Evolutionary conservation across 2,888 invertebrate genomes (phyloP).

Genomic region (Tiliacea aurago): DNA sequence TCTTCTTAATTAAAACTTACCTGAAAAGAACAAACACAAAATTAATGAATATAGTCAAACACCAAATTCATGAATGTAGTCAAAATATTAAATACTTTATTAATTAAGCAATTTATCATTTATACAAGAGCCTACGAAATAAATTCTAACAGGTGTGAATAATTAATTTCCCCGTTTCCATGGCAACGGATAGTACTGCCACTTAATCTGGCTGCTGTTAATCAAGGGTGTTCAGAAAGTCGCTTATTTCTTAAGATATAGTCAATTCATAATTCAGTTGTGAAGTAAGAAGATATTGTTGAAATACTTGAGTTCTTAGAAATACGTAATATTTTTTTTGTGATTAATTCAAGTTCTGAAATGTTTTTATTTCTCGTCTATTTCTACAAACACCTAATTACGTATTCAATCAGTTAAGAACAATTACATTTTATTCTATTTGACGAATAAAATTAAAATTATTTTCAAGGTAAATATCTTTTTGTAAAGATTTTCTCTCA

Average conservation of each 20-base stretch:
- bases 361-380: background rate
- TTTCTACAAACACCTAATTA: background rate
- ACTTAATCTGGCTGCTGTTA: slow-evolving; percentile 33
- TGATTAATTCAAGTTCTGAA: background rate
- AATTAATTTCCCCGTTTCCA: slow-evolving; percentile 52
- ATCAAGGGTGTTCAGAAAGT: slow-evolving; percentile 22
- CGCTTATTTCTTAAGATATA: slow-evolving; percentile 2
- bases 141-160: slow-evolving; percentile 47
- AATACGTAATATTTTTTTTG: background rate
- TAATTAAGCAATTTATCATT: slow-evolving; percentile 35
- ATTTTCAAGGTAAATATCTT: background rate
- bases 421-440: background rate
- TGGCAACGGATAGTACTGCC: slow-evolving; percentile 27
- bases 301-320: background rate
- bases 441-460: background rate
- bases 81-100: slow-evolving; percentile 25
- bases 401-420: background rate
- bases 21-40: slow-evolving; percentile 56
- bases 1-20: slow-evolving; percentile 50
- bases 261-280: background rate
- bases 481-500: background rate
- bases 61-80: slow-evolving; percentile 34
- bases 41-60: slow-evolving; percentile 30
- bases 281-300: background rate
- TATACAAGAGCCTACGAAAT: slow-evolving; percentile 25